These are phyloP conservation scores for Odontamblyopus rebecca DNA, from an alignment of 2,797 vertebrate genomes.

Conservation along the genomic window DNA sequence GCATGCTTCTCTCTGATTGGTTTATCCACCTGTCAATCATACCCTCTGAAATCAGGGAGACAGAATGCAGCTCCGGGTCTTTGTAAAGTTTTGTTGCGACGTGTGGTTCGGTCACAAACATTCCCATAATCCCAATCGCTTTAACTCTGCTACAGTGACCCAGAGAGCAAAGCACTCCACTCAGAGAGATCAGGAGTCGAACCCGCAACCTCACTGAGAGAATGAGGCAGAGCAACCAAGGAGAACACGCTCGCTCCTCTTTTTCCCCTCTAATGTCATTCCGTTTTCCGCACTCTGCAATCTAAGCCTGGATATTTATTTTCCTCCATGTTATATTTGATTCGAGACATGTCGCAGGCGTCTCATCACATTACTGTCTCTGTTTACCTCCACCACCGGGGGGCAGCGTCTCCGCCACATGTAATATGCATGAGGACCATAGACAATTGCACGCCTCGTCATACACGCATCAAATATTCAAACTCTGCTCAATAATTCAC, in stretches of 20 bases:
- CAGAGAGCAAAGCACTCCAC: no score
- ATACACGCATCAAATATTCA: neutral
- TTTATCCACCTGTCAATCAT: no score
- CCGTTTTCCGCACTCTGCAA: slow-evolving; percentile 13
- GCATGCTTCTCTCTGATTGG: no score
- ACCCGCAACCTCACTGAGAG: neutral
- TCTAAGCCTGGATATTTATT: slow-evolving; percentile 24
- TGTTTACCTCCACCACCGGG: slow-evolving; percentile 26
- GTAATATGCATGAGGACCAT: slow-evolving; percentile 7
- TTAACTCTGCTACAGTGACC: no score
- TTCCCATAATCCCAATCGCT: no score
- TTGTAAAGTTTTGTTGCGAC: no score
- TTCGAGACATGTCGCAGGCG: slow-evolving; percentile 32
- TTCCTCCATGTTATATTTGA: slow-evolving; percentile 9
- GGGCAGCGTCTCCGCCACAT: slow-evolving; percentile 26
- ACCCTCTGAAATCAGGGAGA: no score
- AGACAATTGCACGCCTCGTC: neutral
- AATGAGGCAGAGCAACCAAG: neutral
- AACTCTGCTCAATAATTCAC: neutral
- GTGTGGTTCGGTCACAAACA: no score
- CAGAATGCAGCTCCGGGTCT: no score
- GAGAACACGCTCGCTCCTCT: neutral
- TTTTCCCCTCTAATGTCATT: neutral
- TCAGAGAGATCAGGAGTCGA: no score
- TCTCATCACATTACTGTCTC: slow-evolving; percentile 42